Conservation (phyloP, 2,888 invertebrate genomes). For the Drosophila flavopinicola region DNA sequence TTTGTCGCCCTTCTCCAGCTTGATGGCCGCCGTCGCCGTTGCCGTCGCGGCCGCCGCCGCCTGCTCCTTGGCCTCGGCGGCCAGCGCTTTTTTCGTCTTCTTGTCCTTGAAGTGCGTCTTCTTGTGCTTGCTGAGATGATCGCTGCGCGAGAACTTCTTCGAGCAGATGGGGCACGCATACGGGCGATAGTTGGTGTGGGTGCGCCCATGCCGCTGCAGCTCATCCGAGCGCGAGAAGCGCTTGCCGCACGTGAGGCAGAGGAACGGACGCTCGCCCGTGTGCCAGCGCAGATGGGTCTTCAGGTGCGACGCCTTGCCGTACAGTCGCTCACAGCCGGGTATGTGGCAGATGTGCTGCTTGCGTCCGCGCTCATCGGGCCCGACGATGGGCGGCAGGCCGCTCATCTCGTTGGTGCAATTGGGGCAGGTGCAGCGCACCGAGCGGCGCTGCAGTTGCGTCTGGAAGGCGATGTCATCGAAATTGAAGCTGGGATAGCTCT, state of each 20-base stretch:
- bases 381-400: slow-evolving; percentile 89
- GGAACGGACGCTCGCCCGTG: slow-evolving; percentile 95
- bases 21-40: too few species aligned
- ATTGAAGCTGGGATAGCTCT: slow-evolving; percentile 81
- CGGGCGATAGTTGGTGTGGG: slow-evolving; percentile 95
- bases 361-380: slow-evolving; percentile 90
- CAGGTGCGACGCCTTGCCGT: slow-evolving; percentile 96
- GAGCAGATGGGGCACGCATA: slow-evolving; percentile 94
- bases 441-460: slow-evolving; percentile 88
- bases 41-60: too few species aligned
- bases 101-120: slow-evolving; percentile 90
- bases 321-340: slow-evolving; percentile 93
- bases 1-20: slow-evolving; percentile 67
- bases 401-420: slow-evolving; percentile 92
- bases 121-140: slow-evolving; percentile 96
- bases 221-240: slow-evolving; percentile 96
- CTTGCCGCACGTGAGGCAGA: slow-evolving; percentile 95
- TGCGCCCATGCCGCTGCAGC: slow-evolving; percentile 93
- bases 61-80: slow-evolving; percentile 78
- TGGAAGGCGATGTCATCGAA: slow-evolving; percentile 84
- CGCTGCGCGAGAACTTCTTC: slow-evolving; percentile 96
- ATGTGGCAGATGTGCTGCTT: slow-evolving; percentile 94
- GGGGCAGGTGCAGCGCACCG: slow-evolving; percentile 92
- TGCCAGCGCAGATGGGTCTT: slow-evolving; percentile 97
- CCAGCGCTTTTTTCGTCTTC: slow-evolving; percentile 81